Base-by-base conservation (phyloP, 2,888 invertebrate genomes). In the Monoplex corrugatus region DNA sequence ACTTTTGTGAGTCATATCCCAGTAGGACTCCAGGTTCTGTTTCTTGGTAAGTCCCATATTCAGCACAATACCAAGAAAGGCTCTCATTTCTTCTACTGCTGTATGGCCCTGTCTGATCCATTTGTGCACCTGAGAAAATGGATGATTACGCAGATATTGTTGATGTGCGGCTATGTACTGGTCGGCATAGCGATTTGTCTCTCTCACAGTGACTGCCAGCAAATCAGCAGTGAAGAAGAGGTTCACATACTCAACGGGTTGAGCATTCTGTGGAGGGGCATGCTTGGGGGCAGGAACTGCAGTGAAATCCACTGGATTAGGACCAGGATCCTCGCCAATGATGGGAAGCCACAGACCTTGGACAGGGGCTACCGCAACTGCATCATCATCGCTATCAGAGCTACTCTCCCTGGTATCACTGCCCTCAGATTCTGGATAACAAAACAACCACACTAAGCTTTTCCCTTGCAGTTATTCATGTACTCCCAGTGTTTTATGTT, bases 21-120 rank as follows among this genome's bases (percentile, higher is more conserved):
- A 88, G 28, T 88, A 88, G 2, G 83, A 19, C 2, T 23, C 44
- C 16, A 88, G 19, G 32, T 16, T 88, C 19, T 82, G 2, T 32
- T 88, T 88, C 35, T 40, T 57, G 8, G 43, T 83, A 2, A 78
- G 13, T 5, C 88, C 88, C 83, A 88, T 83, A 43, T 88, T 88
- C 32, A 88, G 13, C 2, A n/a, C 6, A 13, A 88, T 16, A 0
- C 50, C 88, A 5, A 80, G 40, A 19, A 83, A 88, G 38, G 82
- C 80, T 63, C 57, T 57, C 2, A 88, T 0, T 32, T 82, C 88
- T 23, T 80, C 82, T 23, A 28, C 28, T 5, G 82, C 40, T 43
- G 88, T 82, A 8, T 68, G 19, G 28, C 68, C 68, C 68, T 50
- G 50, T 35, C 28, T 83, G n/a, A 88, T 63, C 88, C 88, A 88